Evolutionary conservation across 2,113 vertebrate species (phyloP).

Genomic region (Anguilla japonica): DNA sequence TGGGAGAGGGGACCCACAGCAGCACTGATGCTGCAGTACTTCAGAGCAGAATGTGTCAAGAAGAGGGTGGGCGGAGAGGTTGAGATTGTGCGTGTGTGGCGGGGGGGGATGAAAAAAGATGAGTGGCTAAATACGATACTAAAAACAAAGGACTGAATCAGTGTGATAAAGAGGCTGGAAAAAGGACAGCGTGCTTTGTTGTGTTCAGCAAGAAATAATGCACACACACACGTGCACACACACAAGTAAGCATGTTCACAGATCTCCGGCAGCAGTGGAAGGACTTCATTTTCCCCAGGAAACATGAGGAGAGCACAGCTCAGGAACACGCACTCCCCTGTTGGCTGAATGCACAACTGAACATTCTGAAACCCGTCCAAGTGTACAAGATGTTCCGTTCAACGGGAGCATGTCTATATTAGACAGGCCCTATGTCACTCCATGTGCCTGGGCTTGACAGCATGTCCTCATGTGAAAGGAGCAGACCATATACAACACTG

Average conservation of each 20-base stretch:
- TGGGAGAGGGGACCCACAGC: not conserved
- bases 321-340: not conserved
- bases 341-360: not conserved
- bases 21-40: not conserved
- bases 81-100: not conserved
- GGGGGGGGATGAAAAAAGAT: no score
- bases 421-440: not conserved
- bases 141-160: no score
- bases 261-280: not conserved
- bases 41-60: no score
- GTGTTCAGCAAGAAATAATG: not conserved
- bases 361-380: not conserved
- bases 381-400: not conserved
- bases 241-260: not conserved
- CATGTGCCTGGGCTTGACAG: no score
- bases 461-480: not conserved
- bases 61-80: no score
- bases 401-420: not conserved
- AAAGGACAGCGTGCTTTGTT: not conserved
- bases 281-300: not conserved
- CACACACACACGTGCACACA: not conserved
- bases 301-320: not conserved
- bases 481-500: no score
- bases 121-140: no score
- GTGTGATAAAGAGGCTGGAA: not conserved